Percentiles rank a stretch among this genome's conserved stretches.
Evolutionary conservation across 2,888 invertebrate species (phyloP).

Genomic region (Cerastis leucographa): DNA sequence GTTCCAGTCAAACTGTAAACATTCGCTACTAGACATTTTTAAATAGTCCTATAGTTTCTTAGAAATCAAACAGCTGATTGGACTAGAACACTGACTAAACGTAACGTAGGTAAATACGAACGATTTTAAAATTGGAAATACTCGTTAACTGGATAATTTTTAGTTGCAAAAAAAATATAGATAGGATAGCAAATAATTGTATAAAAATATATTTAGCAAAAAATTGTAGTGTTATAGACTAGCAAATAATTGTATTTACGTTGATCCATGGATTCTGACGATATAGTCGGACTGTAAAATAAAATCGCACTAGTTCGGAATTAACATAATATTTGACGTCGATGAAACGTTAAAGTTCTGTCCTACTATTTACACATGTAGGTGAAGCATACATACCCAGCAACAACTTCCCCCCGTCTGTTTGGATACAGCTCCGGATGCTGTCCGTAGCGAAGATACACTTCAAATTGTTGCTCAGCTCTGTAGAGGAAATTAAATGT

Average conservation of each 20-base stretch:
- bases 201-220: background rate
- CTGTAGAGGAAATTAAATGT: conserved; percentile 80
- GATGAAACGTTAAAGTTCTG: background rate
- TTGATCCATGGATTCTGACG: background rate
- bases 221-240: too few species aligned
- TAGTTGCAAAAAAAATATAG: background rate
- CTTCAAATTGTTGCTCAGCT: conserved; percentile 97
- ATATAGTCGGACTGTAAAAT: background rate
- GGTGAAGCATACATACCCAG: conserved; percentile 91
- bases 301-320: background rate
- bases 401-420: conserved; percentile 96
- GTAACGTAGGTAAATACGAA: too few species aligned
- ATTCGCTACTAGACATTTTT: background rate
- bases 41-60: background rate
- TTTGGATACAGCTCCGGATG: conserved; percentile 98
- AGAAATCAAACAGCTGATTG: background rate
- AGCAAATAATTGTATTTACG: background rate
- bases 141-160: too few species aligned
- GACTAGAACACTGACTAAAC: too few species aligned
- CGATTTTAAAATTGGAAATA: too few species aligned
- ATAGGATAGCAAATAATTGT: background rate
- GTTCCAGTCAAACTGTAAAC: background rate
- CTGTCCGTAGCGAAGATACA: conserved; percentile 97
- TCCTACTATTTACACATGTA: background rate
- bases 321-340: background rate